A percentile compares a stretch with the other conserved stretches of the same genome.
These are phyloP conservation scores for Girardinus metallicus DNA, from an alignment of 2,797 vertebrate genomes.

Conservation along the genomic window DNA sequence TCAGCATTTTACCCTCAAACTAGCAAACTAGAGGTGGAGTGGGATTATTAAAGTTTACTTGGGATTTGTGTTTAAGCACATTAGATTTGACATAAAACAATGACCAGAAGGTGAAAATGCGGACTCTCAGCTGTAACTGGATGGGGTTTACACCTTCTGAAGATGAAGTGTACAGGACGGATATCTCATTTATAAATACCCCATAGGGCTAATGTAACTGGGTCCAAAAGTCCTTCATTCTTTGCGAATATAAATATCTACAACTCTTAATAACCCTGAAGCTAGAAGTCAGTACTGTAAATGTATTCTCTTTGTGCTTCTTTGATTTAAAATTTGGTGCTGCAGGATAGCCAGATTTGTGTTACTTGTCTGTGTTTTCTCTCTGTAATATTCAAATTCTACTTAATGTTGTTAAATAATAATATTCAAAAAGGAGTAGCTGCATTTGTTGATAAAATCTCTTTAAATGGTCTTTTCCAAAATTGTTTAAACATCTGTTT, in stretches of 20 bases:
- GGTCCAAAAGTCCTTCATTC: constrained; percentile 11
- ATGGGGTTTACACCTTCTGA: constrained; percentile 20
- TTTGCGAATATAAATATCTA: constrained; percentile 16
- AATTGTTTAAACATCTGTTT: neutral
- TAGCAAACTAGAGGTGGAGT: neutral
- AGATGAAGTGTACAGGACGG: constrained; percentile 17
- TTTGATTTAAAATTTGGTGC: neutral
- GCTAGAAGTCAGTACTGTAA: constrained; percentile 2
- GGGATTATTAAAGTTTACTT: constrained; percentile 14
- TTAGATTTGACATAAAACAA: constrained; percentile 25
- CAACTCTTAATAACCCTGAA: constrained; percentile 14
- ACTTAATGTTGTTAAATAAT: neutral
- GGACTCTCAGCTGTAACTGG: constrained; percentile 14
- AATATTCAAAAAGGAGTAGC: neutral
- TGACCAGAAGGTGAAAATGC: constrained; percentile 9
- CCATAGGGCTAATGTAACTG: neutral
- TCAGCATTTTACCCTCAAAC: constrained; percentile 5
- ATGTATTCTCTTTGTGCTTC: neutral
- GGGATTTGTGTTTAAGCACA: constrained; percentile 11
- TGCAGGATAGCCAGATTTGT: neutral
- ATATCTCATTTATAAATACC: constrained; percentile 15
- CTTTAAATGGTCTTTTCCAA: neutral
- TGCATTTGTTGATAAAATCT: neutral
- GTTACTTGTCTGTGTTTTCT: neutral
- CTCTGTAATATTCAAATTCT: neutral